A percentile compares a stretch with the other conserved stretches of the same genome.
Evolutionary conservation across 2,113 vertebrate genomes (phyloP).

Genomic region (Hyla sarda): DNA sequence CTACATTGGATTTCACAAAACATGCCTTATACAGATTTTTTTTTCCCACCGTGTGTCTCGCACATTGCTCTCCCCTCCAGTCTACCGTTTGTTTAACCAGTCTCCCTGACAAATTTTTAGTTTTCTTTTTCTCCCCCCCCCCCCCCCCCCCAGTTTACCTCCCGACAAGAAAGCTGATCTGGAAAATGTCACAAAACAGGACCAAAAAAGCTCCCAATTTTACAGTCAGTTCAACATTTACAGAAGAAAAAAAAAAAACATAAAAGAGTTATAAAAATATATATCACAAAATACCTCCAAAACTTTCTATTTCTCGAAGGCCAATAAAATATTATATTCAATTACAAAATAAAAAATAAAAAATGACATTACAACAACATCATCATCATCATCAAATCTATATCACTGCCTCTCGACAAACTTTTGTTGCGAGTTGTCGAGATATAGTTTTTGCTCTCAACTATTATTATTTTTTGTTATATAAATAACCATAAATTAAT

Average conservation of each 20-base stretch:
- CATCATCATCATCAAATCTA: too few species aligned
- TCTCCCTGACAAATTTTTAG: neutral
- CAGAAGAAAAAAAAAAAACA: neutral
- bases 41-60: neutral
- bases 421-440: neutral
- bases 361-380: neutral
- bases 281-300: neutral
- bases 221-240: neutral
- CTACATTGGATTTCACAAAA: neutral
- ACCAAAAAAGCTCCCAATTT: neutral
- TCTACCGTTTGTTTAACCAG: conserved; percentile 12
- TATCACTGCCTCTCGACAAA: neutral
- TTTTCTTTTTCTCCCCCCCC: too few species aligned
- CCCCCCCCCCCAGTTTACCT: neutral
- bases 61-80: conserved; percentile 4
- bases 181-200: conserved; percentile 11
- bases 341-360: neutral
- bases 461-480: neutral
- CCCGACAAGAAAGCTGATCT: neutral
- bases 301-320: neutral
- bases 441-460: neutral
- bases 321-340: neutral
- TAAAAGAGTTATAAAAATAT: too few species aligned
- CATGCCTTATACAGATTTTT: neutral
- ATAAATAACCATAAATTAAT: neutral